Percentiles rank a stretch among this genome's conserved stretches.
Evolutionary conservation across 2,888 invertebrate species (phyloP).

Genomic region (Agapostemon virescens): DNA sequence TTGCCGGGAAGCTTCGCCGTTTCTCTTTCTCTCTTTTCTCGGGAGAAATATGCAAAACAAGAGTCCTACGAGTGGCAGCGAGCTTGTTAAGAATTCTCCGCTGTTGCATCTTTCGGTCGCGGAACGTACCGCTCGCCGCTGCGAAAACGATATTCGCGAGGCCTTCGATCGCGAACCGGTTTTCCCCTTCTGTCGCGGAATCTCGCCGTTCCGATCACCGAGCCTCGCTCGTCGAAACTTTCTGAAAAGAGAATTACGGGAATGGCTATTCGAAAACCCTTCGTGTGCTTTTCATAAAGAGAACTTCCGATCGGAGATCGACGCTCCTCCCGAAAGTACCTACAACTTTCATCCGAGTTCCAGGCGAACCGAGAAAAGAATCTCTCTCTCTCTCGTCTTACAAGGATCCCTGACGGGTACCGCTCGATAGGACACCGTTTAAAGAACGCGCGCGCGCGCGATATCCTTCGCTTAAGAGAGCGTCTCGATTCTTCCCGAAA

Average conservation of each 20-base stretch:
- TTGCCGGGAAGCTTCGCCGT: conserved; percentile 26
- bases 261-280: conserved; percentile 3
- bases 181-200: background rate
- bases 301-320: background rate
- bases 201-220: conserved; percentile 5
- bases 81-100: conserved; percentile 26
- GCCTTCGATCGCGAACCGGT: background rate
- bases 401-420: conserved; percentile 49
- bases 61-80: conserved; percentile 24
- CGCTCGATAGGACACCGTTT: conserved; percentile 56
- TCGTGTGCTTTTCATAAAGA: conserved; percentile 13
- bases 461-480: too few species aligned
- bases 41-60: conserved; percentile 36
- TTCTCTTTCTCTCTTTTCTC: conserved; percentile 27
- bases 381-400: conserved; percentile 51
- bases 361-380: conserved; percentile 15
- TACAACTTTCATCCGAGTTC: conserved; percentile 28
- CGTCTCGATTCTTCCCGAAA: too few species aligned
- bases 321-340: background rate
- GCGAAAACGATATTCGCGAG: background rate
- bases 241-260: conserved; percentile 4
- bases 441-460: conserved; percentile 10
- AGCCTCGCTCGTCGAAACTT: background rate
- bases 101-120: conserved; percentile 3
- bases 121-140: conserved; percentile 5